Evolutionary conservation across 2,797 vertebrate genomes (phyloP).

Genomic region (Enoplosus armatus): DNA sequence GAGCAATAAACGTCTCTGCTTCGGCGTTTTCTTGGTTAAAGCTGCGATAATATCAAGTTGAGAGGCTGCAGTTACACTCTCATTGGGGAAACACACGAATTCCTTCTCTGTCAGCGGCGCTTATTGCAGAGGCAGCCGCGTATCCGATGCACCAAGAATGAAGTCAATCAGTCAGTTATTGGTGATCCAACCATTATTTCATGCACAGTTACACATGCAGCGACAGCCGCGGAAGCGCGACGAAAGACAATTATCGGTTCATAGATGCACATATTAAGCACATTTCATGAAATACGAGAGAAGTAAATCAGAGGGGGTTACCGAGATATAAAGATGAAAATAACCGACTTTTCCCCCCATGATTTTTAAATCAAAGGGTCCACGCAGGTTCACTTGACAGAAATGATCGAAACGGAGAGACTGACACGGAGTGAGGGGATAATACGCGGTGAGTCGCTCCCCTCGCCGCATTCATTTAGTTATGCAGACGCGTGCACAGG

Average conservation of each 20-base stretch:
- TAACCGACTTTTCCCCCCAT: neutral
- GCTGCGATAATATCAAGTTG: neutral
- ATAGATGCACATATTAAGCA: constrained; percentile 21
- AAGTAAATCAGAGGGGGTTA: neutral
- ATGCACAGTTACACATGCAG: constrained; percentile 45
- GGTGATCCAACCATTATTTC: constrained; percentile 35
- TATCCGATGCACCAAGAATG: neutral
- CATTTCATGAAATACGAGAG: neutral
- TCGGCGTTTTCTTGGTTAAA: neutral
- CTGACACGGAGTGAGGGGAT: neutral
- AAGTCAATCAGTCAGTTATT: constrained; percentile 25
- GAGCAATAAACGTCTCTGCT: neutral
- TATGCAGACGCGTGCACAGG: neutral
- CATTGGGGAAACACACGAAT: neutral
- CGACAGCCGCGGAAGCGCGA: constrained; percentile 4
- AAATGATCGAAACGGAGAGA: constrained; percentile 1
- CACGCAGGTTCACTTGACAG: constrained; percentile 1
- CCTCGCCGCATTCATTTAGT: neutral
- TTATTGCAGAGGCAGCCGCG: neutral
- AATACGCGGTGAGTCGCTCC: neutral
- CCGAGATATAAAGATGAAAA: neutral
- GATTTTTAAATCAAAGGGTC: neutral
- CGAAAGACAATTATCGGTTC: constrained; percentile 37
- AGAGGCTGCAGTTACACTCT: neutral
- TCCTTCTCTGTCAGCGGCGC: neutral